Conservation (phyloP, 2,113 vertebrate species). For the Fregata magnificens region DNA sequence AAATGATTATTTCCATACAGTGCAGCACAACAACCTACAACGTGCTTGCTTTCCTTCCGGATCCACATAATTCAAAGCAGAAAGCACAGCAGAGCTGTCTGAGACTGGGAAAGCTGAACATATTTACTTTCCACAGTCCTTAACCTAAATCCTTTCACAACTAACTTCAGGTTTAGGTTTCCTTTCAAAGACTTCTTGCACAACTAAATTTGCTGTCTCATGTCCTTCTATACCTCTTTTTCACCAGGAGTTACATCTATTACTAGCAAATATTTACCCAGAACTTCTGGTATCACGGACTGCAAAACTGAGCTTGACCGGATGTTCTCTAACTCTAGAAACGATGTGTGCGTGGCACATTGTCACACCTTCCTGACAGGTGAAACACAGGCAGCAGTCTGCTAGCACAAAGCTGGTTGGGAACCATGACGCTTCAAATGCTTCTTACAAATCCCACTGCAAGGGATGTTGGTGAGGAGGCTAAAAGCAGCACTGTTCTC, state of each 20-base stretch:
- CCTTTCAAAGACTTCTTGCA: background rate
- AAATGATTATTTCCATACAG: background rate
- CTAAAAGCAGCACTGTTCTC: background rate
- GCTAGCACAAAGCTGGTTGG: background rate
- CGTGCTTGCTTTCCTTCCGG: background rate
- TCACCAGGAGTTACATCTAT: background rate
- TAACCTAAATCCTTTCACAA: background rate
- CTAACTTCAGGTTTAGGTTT: background rate
- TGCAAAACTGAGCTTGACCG: background rate
- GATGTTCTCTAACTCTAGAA: background rate
- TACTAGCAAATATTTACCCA: background rate
- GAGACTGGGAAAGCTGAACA: background rate
- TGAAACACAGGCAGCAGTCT: background rate
- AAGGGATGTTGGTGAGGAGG: background rate
- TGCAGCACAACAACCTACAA: background rate
- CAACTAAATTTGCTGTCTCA: background rate
- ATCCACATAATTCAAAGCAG: slow-evolving; percentile 5
- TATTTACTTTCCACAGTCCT: background rate
- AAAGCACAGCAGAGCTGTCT: background rate
- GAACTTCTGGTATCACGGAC: background rate
- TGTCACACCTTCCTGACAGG: background rate
- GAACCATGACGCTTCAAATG: background rate
- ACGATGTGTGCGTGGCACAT: fast-evolving
- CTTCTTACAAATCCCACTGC: background rate
- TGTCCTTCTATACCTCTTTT: background rate